Evolutionary conservation across 2,797 vertebrate genomes (phyloP).

Genomic region (Sciurus carolinensis): DNA sequence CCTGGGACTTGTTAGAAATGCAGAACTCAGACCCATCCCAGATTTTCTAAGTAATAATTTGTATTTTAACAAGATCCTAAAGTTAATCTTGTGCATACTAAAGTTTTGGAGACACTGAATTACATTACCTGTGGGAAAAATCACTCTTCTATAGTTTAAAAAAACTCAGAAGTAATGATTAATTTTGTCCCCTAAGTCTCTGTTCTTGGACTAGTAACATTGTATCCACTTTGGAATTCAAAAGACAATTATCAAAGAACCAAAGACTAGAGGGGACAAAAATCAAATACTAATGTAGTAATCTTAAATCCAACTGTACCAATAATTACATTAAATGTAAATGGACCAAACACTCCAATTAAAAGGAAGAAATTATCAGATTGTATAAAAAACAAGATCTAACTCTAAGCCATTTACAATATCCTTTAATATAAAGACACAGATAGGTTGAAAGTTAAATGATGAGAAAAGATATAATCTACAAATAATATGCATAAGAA

Average conservation of each 20-base stretch:
- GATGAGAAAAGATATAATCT: neutral
- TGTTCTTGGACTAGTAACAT: slow-evolving; percentile 33
- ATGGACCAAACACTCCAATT: neutral
- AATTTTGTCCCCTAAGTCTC: slow-evolving; percentile 37
- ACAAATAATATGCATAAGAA: neutral
- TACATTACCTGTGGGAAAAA: slow-evolving; percentile 5
- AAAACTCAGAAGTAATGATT: slow-evolving; percentile 46
- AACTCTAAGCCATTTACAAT: neutral
- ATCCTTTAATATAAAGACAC: neutral
- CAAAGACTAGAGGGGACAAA: neutral
- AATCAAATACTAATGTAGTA: slow-evolving; percentile 1
- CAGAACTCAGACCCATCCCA: neutral
- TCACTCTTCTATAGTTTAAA: neutral
- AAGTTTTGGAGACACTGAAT: neutral
- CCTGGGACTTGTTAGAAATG: slow-evolving; percentile 21
- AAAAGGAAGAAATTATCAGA: slow-evolving; percentile 23
- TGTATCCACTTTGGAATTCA: slow-evolving; percentile 47
- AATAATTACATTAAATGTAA: slow-evolving; percentile 40
- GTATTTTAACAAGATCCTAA: slow-evolving; percentile 55
- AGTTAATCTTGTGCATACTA: neutral
- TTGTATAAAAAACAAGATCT: neutral
- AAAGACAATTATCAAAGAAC: slow-evolving; percentile 13
- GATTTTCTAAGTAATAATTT: slow-evolving; percentile 47
- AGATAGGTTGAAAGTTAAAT: slow-evolving; percentile 18
- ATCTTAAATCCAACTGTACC: neutral